Conservation (phyloP, 2,888 invertebrate genomes). For the Emesis furor region DNA sequence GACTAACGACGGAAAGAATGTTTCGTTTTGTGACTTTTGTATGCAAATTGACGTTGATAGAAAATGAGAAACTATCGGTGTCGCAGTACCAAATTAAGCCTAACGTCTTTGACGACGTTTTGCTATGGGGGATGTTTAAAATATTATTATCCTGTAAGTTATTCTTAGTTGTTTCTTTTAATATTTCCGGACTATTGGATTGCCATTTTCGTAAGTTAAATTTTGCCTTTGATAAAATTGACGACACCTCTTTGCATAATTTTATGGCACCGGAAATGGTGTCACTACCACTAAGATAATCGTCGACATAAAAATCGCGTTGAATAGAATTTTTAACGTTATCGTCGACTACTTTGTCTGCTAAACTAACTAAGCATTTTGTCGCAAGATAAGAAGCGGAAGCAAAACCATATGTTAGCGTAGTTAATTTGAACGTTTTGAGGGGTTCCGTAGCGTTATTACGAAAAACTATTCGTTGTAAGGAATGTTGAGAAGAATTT, state of each 20-base stretch:
- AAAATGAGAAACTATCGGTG: slow-evolving; percentile 64
- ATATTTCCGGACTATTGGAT: slow-evolving; percentile 61
- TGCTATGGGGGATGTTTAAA: slow-evolving; percentile 41
- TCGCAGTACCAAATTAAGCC: slow-evolving; percentile 71
- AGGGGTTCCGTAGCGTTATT: slow-evolving; percentile 39
- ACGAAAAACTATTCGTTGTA: slow-evolving; percentile 26
- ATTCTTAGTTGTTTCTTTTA: not conserved
- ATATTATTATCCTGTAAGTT: slow-evolving; percentile 19
- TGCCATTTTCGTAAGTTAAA: slow-evolving; percentile 72
- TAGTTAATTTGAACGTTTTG: slow-evolving; percentile 65
- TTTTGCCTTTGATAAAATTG: slow-evolving; percentile 55
- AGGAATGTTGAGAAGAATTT: slow-evolving; percentile 41
- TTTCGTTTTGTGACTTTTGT: slow-evolving; percentile 72
- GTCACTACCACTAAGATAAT: slow-evolving; percentile 64
- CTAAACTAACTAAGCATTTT: slow-evolving; percentile 63
- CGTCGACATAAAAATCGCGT: slow-evolving; percentile 54
- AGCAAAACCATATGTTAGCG: slow-evolving; percentile 71
- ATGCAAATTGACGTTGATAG: slow-evolving; percentile 51
- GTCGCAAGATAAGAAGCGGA: slow-evolving; percentile 71
- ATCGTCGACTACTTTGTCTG: slow-evolving; percentile 39
- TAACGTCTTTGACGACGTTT: slow-evolving; percentile 65
- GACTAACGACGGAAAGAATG: slow-evolving; percentile 66
- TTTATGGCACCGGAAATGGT: slow-evolving; percentile 40
- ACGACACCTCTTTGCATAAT: slow-evolving; percentile 56
- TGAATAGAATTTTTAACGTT: slow-evolving; percentile 45